Evolutionary conservation across 2,113 vertebrate species (phyloP).

Genomic region (Perca fluviatilis): DNA sequence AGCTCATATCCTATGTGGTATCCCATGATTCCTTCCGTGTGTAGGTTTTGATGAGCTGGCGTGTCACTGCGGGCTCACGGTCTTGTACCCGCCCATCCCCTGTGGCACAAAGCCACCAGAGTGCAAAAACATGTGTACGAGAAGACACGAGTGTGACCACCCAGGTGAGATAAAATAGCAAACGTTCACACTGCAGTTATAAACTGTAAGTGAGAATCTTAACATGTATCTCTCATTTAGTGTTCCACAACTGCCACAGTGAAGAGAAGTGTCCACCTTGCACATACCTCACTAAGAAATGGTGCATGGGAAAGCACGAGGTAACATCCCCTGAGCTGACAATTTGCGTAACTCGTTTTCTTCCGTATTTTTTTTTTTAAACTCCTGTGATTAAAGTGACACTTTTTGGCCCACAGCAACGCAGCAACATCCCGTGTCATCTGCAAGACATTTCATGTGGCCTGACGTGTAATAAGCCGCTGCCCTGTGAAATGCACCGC

Average conservation of each 20-base stretch:
- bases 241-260: slow-evolving; percentile 97
- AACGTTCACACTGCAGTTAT: rapidly evolving
- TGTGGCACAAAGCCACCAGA: slow-evolving; percentile 97
- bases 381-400: background rate
- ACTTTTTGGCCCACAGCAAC: slow-evolving; percentile 83
- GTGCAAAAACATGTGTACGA: slow-evolving; percentile 93
- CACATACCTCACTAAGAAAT: slow-evolving; percentile 96
- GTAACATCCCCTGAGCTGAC: slow-evolving; percentile 79
- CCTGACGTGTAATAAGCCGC: slow-evolving; percentile 89
- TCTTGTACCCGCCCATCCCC: slow-evolving; percentile 95
- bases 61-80: slow-evolving; percentile 93
- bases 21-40: background rate
- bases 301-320: slow-evolving; percentile 99
- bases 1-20: background rate
- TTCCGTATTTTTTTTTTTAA: background rate
- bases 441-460: slow-evolving; percentile 97
- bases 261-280: slow-evolving; percentile 98
- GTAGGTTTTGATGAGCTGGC: slow-evolving; percentile 97
- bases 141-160: slow-evolving; percentile 95
- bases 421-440: slow-evolving; percentile 97
- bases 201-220: background rate
- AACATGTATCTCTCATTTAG: slow-evolving; percentile 77
- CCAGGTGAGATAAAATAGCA: slow-evolving; percentile 83
- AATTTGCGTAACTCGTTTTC: background rate
- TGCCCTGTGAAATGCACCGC: slow-evolving; percentile 92